These are phyloP conservation scores for human DNA, from an alignment of 2,113 vertebrate genomes.

Conservation along the genomic window DNA sequence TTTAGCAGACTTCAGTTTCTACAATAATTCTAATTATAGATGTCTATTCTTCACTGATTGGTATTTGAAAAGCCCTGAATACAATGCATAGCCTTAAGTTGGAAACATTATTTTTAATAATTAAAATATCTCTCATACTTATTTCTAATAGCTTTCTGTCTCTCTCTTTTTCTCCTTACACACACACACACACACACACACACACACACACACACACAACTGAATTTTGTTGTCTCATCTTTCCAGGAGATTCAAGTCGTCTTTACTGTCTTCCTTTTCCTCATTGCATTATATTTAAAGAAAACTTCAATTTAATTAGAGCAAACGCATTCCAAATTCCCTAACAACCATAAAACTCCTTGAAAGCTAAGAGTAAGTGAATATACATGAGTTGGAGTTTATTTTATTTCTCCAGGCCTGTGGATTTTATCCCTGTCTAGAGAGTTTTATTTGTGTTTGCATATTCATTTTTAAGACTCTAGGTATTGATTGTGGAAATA, in stretches of 20 bases:
- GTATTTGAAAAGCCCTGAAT: background rate
- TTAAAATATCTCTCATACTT: background rate
- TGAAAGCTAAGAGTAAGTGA: background rate
- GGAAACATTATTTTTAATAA: conserved; percentile 13
- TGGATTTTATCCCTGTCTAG: background rate
- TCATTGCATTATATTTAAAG: background rate
- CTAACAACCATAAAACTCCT: background rate
- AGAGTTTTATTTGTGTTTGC: background rate
- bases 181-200: rapidly evolving
- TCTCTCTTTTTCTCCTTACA: background rate
- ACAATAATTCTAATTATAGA: background rate
- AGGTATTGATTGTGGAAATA: background rate
- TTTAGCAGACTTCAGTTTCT: background rate
- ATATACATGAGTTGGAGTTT: background rate
- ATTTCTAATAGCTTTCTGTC: background rate
- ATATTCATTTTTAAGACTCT: background rate
- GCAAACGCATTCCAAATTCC: background rate
- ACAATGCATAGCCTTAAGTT: background rate
- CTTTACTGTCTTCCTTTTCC: background rate
- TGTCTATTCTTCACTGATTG: background rate
- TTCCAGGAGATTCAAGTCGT: background rate
- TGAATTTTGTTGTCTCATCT: background rate
- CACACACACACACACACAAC: rapidly evolving
- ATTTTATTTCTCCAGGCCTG: background rate
- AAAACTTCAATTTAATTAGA: background rate